A percentile compares a stretch with the other conserved stretches of the same genome.
These are phyloP conservation scores for Caenorhabditis afra DNA, from an alignment of 2,888 invertebrate genomes.

Conservation along the genomic window DNA sequence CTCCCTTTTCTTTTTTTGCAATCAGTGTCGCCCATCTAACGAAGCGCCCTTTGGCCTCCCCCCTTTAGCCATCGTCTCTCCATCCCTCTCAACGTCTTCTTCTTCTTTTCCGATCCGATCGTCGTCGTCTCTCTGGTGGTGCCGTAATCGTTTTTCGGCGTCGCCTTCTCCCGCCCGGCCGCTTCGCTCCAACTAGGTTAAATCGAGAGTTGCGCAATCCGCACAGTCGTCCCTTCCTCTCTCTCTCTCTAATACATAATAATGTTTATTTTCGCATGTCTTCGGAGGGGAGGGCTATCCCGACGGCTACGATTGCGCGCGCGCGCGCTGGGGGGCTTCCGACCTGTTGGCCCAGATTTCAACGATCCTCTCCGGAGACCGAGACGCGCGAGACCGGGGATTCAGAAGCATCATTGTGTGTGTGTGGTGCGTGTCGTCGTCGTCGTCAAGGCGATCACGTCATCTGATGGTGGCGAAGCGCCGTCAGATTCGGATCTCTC, in stretches of 20 bases:
- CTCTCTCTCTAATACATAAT: slow-evolving; percentile 14
- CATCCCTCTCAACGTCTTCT: no score
- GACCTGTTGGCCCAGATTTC: slow-evolving; percentile 28
- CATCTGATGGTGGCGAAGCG: neutral
- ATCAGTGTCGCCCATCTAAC: no score
- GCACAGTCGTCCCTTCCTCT: slow-evolving; percentile 1
- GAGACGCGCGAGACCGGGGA: neutral
- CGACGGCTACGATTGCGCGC: slow-evolving; percentile 41
- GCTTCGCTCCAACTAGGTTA: slow-evolving; percentile 48
- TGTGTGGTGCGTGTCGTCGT: neutral
- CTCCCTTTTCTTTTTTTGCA: no score
- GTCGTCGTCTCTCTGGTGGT: neutral
- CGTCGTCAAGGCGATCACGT: neutral
- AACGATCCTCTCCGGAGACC: neutral
- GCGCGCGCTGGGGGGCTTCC: neutral
- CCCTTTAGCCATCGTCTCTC: no score
- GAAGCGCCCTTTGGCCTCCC: no score
- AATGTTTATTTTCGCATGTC: slow-evolving; percentile 28
- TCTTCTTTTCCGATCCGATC: neutral
- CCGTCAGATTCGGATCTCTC: no score
- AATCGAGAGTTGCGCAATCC: slow-evolving; percentile 64
- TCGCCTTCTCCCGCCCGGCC: no score
- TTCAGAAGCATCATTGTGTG: neutral
- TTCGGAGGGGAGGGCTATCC: slow-evolving; percentile 20
- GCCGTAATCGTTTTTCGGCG: slow-evolving; percentile 23